phyloP scores from a whole-genome alignment of 2,797 vertebrate genomes.

The Malurus leucopterus region DNA sequence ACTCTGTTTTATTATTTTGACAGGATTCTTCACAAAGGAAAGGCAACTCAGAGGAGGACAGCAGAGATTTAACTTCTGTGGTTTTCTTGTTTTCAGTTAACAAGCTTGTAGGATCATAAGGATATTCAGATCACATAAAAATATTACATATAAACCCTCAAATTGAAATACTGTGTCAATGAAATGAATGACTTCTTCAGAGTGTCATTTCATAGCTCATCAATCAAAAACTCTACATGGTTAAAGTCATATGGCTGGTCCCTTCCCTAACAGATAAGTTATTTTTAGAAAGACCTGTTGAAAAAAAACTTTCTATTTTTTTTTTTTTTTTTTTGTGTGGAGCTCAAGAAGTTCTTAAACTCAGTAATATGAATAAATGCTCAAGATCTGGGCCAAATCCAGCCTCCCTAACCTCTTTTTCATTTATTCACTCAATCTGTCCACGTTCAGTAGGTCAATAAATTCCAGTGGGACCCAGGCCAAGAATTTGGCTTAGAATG shows the following conservation, averaged over 20 bases:
- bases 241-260: neutral
- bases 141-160: neutral
- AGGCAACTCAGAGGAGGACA: neutral
- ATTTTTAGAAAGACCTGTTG: neutral
- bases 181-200: neutral
- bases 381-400: slow-evolving; percentile 9
- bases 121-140: neutral
- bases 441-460: slow-evolving; percentile 50
- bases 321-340: neutral
- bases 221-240: neutral
- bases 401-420: slow-evolving; percentile 12
- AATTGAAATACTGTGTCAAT: neutral
- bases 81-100: neutral
- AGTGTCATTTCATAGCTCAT: neutral
- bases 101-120: neutral
- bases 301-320: neutral
- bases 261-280: neutral
- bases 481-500: slow-evolving; percentile 40
- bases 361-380: neutral
- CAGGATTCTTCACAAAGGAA: neutral
- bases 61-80: neutral
- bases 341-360: neutral
- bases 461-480: slow-evolving; percentile 34
- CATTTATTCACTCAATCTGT: slow-evolving; percentile 37
- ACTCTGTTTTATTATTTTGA: neutral